Evolutionary conservation across 2,797 vertebrate species (phyloP).

Genomic region (Chaunax sp.): DNA sequence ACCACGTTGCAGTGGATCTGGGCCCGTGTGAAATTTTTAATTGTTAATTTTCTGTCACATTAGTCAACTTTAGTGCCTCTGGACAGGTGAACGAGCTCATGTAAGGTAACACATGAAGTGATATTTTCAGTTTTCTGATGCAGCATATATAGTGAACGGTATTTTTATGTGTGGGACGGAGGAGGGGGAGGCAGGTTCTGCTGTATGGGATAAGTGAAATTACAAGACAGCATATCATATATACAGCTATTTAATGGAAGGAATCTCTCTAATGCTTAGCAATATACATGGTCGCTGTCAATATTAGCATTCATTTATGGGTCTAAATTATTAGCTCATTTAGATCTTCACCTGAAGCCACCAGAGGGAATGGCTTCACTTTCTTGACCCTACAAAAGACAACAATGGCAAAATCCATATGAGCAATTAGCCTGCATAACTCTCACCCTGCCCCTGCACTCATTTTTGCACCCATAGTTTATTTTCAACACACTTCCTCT

Average conservation of each 20-base stretch:
- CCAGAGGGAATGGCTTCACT: constrained; percentile 59
- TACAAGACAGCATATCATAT: constrained; percentile 66
- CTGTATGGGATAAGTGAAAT: constrained; percentile 48
- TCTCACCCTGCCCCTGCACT: constrained; percentile 33
- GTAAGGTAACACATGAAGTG: constrained; percentile 44
- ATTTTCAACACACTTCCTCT: constrained; percentile 39
- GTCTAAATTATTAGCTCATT: constrained; percentile 75
- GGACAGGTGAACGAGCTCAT: constrained; percentile 73
- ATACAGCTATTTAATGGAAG: constrained; percentile 63
- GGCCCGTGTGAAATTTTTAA: constrained; percentile 78
- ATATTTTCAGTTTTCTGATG: constrained; percentile 49
- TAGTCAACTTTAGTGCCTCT: constrained; percentile 72
- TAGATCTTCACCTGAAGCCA: constrained; percentile 67
- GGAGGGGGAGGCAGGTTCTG: constrained; percentile 20
- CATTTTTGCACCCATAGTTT: constrained; percentile 43
- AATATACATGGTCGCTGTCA: constrained; percentile 49
- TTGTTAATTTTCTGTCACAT: constrained; percentile 85
- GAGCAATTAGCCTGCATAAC: constrained; percentile 69
- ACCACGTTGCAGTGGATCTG: constrained; percentile 59
- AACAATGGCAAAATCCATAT: constrained; percentile 77
- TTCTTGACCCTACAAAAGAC: constrained; percentile 65
- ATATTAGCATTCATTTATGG: constrained; percentile 72
- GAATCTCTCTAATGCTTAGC: constrained; percentile 58
- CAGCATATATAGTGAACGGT: constrained; percentile 9
- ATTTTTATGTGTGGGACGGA: constrained; percentile 32